These are phyloP conservation scores for Oceanodroma tethys DNA, from an alignment of 2,113 vertebrate species.

Conservation along the genomic window DNA sequence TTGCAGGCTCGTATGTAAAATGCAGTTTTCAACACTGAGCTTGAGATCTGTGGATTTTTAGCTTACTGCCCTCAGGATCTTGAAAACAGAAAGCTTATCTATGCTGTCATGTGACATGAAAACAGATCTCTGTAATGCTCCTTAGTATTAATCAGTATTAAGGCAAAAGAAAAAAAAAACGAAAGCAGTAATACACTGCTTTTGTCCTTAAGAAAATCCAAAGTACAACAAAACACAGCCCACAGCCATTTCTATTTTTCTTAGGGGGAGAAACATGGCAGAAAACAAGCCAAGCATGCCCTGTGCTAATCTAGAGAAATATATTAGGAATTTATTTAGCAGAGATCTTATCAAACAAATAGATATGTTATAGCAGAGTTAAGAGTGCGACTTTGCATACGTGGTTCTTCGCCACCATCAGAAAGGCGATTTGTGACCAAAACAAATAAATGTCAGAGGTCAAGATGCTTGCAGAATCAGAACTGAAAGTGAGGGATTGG, in stretches of 20 bases:
- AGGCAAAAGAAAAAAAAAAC: background rate
- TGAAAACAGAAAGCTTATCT: background rate
- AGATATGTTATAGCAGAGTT: background rate
- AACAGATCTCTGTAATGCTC: background rate
- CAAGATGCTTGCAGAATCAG: background rate
- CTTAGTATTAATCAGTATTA: background rate
- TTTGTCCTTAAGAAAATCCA: background rate
- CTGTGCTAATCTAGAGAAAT: background rate
- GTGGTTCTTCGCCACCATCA: accelerated
- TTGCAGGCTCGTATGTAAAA: background rate
- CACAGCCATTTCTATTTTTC: background rate
- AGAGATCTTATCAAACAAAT: background rate
- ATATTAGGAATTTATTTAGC: background rate
- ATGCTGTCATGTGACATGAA: background rate
- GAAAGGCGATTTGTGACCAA: background rate
- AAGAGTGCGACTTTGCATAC: background rate
- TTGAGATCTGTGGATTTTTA: background rate
- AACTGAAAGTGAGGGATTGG: background rate
- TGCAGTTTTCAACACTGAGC: background rate
- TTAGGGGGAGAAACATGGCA: background rate
- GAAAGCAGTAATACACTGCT: background rate
- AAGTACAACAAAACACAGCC: background rate
- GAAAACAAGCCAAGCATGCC: background rate
- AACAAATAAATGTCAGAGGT: background rate
- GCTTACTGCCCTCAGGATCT: background rate